phyloP scores from a whole-genome alignment of 2,113 vertebrate species.

The Orthonyx spaldingii region DNA sequence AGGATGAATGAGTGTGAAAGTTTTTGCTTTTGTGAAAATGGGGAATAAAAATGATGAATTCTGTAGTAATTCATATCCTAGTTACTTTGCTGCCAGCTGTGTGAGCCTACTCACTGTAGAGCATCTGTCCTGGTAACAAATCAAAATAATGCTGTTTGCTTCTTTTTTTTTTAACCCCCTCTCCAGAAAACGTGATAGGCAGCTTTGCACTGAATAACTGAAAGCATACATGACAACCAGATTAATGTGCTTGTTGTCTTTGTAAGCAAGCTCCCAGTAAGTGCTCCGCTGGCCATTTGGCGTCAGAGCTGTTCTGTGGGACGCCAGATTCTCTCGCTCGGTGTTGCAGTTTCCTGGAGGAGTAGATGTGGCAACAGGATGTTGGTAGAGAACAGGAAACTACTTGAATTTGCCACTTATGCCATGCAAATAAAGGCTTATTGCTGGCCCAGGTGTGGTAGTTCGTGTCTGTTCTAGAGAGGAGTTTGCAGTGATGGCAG shows the following conservation, averaged over 20 bases:
- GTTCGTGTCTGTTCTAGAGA: not conserved
- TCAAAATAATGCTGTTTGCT: not conserved
- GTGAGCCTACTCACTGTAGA: not conserved
- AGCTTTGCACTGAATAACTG: not conserved
- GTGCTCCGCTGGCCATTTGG: conserved; percentile 10
- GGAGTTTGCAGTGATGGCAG: not conserved
- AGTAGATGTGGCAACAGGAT: conserved; percentile 59
- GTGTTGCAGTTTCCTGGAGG: conserved; percentile 48
- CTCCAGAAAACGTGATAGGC: not conserved
- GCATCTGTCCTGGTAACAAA: not conserved
- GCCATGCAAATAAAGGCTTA: not conserved
- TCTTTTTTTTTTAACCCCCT: not conserved
- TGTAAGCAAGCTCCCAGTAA: not conserved
- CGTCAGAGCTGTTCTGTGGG: not conserved
- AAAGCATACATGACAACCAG: not conserved
- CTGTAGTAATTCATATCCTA: not conserved
- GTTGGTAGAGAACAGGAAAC: conserved; percentile 58
- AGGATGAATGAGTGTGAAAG: not conserved
- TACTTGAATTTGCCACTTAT: conserved; percentile 22
- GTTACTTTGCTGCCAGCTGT: not conserved
- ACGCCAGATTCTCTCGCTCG: not conserved
- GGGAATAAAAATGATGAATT: not conserved
- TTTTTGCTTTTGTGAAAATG: not conserved
- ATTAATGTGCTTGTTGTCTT: conserved; percentile 28
- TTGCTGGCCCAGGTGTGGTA: not conserved